These are phyloP conservation scores for Tolmerus cingulatus DNA, from an alignment of 2,888 invertebrate genomes.

Conservation along the genomic window DNA sequence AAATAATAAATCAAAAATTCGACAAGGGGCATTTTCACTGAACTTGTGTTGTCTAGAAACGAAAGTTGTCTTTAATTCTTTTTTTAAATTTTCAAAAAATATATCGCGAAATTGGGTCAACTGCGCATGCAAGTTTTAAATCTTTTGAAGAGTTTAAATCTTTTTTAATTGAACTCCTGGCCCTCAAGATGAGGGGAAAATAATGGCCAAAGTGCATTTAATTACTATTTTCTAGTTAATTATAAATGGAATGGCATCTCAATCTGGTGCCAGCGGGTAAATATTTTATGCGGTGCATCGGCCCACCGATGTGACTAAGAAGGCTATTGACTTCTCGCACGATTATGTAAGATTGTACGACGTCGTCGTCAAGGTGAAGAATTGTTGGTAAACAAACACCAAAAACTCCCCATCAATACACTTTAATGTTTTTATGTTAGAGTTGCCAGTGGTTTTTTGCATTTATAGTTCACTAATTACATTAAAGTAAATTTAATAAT, in stretches of 20 bases:
- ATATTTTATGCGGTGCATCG: not conserved
- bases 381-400: conserved; percentile 8
- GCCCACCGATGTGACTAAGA: not conserved
- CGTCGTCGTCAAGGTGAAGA: conserved; percentile 1
- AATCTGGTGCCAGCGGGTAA: conserved; percentile 31
- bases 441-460: not conserved
- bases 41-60: not conserved
- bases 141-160: not conserved
- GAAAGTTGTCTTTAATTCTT: not conserved
- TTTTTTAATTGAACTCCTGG: not conserved
- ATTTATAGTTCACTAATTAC: not conserved
- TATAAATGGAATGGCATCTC: not conserved
- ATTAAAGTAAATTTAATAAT: not conserved
- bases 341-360: conserved; percentile 10
- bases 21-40: not conserved
- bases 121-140: not conserved
- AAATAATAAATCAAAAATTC: not conserved
- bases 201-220: not conserved
- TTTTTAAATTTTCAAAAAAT: not conserved
- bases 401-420: not conserved
- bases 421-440: not conserved
- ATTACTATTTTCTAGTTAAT: not conserved
- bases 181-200: not conserved
- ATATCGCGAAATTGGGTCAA: not conserved
- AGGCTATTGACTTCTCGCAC: conserved; percentile 3